A percentile compares a stretch with the other conserved stretches of the same genome.
These are phyloP conservation scores for Muscicapa striata DNA, from an alignment of 2,797 vertebrate species.

Conservation along the genomic window DNA sequence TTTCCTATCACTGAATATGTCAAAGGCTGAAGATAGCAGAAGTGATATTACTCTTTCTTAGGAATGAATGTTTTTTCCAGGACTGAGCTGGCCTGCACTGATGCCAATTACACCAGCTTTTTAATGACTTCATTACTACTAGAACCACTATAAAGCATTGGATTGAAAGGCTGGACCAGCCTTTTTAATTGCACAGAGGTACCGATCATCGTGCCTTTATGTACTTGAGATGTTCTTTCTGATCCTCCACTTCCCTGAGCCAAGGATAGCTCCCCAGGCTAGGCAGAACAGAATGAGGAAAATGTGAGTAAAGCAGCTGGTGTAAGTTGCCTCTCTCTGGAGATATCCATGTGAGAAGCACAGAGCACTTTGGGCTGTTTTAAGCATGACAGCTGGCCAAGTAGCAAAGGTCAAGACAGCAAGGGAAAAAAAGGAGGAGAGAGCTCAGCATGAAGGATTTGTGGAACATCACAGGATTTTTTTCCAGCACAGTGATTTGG, in stretches of 20 bases:
- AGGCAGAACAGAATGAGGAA: neutral
- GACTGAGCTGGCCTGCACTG: neutral
- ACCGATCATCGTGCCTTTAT: neutral
- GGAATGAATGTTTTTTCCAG: neutral
- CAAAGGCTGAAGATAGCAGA: neutral
- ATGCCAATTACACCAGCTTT: constrained; percentile 23
- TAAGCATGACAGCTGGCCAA: constrained; percentile 24
- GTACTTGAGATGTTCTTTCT: constrained; percentile 16
- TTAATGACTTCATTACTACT: constrained; percentile 24
- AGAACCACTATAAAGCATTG: neutral
- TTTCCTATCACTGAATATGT: constrained; percentile 6
- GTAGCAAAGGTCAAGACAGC: constrained; percentile 19
- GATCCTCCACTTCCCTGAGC: neutral
- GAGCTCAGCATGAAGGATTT: constrained; percentile 23
- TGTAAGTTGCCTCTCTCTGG: neutral
- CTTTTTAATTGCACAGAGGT: constrained; percentile 16
- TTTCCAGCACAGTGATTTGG: neutral
- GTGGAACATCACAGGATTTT: neutral
- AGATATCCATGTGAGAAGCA: neutral
- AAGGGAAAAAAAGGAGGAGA: neutral
- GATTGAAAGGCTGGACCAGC: neutral
- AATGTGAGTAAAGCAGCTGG: neutral
- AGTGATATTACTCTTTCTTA: neutral
- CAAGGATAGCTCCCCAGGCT: neutral
- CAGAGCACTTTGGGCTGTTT: constrained; percentile 18